Base-by-base conservation (phyloP, 2,888 invertebrate genomes). In the Mycalesis mineus region DNA sequence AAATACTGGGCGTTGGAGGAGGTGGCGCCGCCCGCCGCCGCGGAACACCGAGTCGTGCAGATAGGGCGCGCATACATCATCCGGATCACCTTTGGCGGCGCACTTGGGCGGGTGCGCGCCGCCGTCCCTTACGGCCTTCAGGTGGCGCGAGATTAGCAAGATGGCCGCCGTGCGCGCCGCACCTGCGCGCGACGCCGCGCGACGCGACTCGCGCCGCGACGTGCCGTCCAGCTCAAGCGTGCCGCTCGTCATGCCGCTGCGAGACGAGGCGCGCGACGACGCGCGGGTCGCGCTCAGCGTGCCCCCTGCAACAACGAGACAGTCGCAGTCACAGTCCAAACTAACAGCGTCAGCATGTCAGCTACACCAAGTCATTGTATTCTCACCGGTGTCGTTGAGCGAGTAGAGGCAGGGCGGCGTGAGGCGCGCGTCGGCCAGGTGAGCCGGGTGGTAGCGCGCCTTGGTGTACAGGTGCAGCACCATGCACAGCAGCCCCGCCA, bases 91-190 rank as follows among this genome's bases (percentile, higher is more conserved):
- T 90, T 89, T 87, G 88, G 89, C 91, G 89, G 88, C 88, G 88
- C 87, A 88, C 86, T 86, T 86, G 71, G 82, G 83, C 84, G 87
- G 85, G 88, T 85, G 89, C 84, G 88, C 87, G 87, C 87, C 87
- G 88, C 88, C 88, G 78, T 82, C 84, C 82, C 83, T 82, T 85
- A 91, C 90, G 90, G 91, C 91, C 88, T 90, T 90, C 86, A 95
- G 93, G 91, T 95, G 95, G 92, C 95, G 95, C 92, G 96, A 96
- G 92, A 96, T 95, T 92, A 96, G 94, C 95, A 96, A 95, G 94
- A 96, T 95, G 94, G 96, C 96, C 91, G 96, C 96, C 91, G 95
- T 93, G 89, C 95, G 94, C 90, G 96, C 96, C 93, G 95, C 95
- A 95, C 96, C 96, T 96, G 95, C 95, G 91, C 96, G 93, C 82